Base-by-base conservation (phyloP, 2,113 vertebrate genomes). In the Chloroceryle aenea region DNA sequence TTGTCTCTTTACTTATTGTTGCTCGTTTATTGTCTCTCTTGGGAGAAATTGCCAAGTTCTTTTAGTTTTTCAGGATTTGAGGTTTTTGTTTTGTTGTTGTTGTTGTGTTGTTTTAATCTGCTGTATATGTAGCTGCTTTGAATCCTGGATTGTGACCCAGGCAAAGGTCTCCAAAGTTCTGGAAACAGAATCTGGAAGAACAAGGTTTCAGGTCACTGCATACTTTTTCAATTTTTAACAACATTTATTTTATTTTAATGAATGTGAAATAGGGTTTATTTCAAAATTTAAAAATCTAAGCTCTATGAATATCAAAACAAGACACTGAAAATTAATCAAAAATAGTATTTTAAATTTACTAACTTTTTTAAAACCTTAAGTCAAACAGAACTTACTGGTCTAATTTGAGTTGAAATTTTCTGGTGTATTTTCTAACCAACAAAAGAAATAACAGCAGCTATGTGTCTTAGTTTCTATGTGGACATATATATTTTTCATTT, bases 111-210 rank as follows among this genome's bases (percentile, higher is more conserved):
- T 56, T 19, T 62, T 10, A 59, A 30, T 48, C 26, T 61, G 36
- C n/a, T 45, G 1, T 29, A 11, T 27, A 4, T 2, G 2, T 38
- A 63, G 6, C 67, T 64, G 21, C 1, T 1, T 48, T 64, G 58
- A 78, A 36, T 29, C 23, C 42, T 52, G 53, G 78, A 63, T 23
- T 78, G 29, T 59, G 43, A 34, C 9, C 22, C 11, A 58, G 12
- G 23, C 34, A 69, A 78, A 73, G 21, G 8, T 63, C 22, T 52
- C 48, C 13, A 25, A 55, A 17, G 2, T 27, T 86, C 79, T 73
- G 18, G 47, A 67, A 85, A 55, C 8, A 40, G 48, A 40, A 79
- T 68, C 17, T 73, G 29, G 18, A 73, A 10, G 5, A 7, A 73
- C 59, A 88, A 42, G 1, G 0, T 62, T 84, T 92, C 36, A 56